Percentiles rank a stretch among this genome's conserved stretches.
phyloP scores from a whole-genome alignment of 2,888 invertebrate genomes.

The Podotricha telesiphe region DNA sequence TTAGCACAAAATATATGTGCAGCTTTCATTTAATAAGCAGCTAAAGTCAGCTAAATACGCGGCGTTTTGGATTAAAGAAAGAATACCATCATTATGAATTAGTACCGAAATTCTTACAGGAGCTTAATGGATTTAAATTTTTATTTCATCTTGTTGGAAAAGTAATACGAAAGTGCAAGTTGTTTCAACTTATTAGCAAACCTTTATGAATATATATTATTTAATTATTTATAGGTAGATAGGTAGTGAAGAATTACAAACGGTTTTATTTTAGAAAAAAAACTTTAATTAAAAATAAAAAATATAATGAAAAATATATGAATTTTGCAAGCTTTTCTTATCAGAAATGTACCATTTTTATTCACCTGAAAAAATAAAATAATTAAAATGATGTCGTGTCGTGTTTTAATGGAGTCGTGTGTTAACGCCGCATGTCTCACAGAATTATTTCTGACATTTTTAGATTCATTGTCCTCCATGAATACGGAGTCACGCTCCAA shows the following conservation, averaged over 20 bases:
- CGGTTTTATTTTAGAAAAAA: not conserved
- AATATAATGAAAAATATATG: not conserved
- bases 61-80: conserved; percentile 38
- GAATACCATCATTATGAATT: conserved; percentile 39
- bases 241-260: not conserved
- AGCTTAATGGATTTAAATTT: conserved; percentile 30
- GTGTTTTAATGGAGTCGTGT: conserved; percentile 54
- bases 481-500: conserved; percentile 80
- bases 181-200: not conserved
- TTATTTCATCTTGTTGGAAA: not conserved
- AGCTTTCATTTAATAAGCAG: conserved; percentile 44
- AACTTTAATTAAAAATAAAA: not conserved
- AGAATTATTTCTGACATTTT: conserved; percentile 82
- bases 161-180: not conserved
- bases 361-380: conserved; percentile 35
- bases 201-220: not conserved
- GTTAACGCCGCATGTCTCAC: conserved; percentile 71
- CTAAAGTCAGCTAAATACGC: conserved; percentile 40
- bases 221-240: not conserved
- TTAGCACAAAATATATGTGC: conserved; percentile 40
- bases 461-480: conserved; percentile 77
- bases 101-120: conserved; percentile 36
- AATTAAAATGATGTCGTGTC: conserved; percentile 47
- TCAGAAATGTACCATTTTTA: conserved; percentile 22
- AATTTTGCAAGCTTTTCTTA: conserved; percentile 19